A percentile compares a stretch with the other conserved stretches of the same genome.
These are phyloP conservation scores for Xenopus laevis DNA, from an alignment of 2,113 vertebrate species.

Conservation along the genomic window DNA sequence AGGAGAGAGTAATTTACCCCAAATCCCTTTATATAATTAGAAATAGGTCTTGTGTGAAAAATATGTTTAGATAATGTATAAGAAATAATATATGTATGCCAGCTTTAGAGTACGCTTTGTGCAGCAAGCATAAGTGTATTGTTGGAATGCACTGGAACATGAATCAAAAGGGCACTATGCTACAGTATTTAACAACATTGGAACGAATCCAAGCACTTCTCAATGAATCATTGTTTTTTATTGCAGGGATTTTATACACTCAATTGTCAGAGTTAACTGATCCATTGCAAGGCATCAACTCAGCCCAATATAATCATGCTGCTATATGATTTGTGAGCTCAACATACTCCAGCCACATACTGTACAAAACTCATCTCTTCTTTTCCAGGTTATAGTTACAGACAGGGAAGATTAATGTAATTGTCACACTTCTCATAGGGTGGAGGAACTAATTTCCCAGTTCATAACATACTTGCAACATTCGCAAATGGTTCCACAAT, in stretches of 20 bases:
- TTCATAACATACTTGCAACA: not conserved
- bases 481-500: not conserved
- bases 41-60: not conserved
- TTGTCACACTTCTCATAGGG: not conserved
- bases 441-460: not conserved
- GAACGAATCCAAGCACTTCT: conserved; percentile 33
- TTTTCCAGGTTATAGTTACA: not conserved
- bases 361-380: not conserved
- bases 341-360: conserved; percentile 10
- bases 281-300: conserved; percentile 23
- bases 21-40: not conserved
- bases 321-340: conserved; percentile 10
- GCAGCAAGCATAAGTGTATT: conserved; percentile 15
- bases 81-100: conserved; percentile 6
- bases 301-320: conserved; percentile 20
- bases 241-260: conserved; percentile 33
- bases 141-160: conserved; percentile 28
- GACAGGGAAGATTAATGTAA: not conserved
- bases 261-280: conserved; percentile 38
- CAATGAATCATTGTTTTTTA: conserved; percentile 41
- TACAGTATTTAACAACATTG: conserved; percentile 25
- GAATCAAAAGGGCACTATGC: conserved; percentile 8
- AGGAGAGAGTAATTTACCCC: no score
- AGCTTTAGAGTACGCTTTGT: not conserved
- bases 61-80: not conserved